Evolutionary conservation across 2,113 vertebrate species (phyloP), one percentile per base, ranked within the genome.

Genomic region (Monopterus albus): DNA sequence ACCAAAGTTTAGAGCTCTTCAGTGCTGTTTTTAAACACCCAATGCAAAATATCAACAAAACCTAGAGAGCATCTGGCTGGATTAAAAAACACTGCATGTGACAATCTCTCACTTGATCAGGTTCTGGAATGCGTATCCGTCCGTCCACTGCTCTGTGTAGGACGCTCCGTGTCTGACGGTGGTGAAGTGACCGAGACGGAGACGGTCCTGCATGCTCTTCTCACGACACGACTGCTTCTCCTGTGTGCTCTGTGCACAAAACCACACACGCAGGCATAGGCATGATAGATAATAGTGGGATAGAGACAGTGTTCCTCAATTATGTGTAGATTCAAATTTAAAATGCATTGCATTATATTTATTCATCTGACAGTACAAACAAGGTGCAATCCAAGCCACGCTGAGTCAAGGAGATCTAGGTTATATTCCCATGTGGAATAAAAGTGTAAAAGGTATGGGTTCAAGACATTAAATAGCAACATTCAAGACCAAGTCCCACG

Each of bases 51-150:
- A 2, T 7, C 1, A 28, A 38, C 8, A 8, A 43, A 35, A 18
- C 2, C 0, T 8, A 2, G n/a, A 13, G 29, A 7, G 5, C 35
- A 11, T 50, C 11, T 33, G 11, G 51, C 29, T 11, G 13, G 23
- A 46, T 26, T 1, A 8, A 39, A n/a, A 51, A 49, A 3, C 2
- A 1, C 0, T 25, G 57, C 55, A 38, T 2, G 52, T 1, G 46
- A 10, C 18, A 7, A 1, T 20, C 6, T 59, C 92, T 95, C 92
- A 99, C 98, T 99, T 99, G 91, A 99, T 96, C 89, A 99, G 95
- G 91, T 99, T 99, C 82, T 99, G 98, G 94, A 99, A 99, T 87
- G 98, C 98, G 87, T 97, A 98, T 86, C 98, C 98, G 89, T 99
- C 98, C 42, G 96, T 98, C 98, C 98, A 99, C 91, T 99, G 98